A percentile compares a stretch with the other conserved stretches of the same genome.
phyloP scores from a whole-genome alignment of 2,113 vertebrate genomes.

The Chlorodrepanis virens region DNA sequence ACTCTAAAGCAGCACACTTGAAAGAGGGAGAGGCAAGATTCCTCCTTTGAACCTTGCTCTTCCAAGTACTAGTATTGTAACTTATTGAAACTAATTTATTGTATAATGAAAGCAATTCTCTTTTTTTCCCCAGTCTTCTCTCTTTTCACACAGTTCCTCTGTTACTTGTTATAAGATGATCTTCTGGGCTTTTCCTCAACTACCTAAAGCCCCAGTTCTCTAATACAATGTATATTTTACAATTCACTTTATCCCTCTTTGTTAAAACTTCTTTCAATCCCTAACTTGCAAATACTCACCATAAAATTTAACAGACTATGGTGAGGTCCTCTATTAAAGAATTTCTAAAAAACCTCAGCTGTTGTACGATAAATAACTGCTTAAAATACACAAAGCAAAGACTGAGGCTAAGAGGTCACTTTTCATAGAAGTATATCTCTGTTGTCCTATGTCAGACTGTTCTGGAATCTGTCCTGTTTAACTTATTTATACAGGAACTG shows the following conservation, averaged over 20 bases:
- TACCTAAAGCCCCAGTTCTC: not conserved
- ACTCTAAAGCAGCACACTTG: constrained; percentile 15
- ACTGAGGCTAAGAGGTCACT: not conserved
- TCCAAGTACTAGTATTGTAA: not conserved
- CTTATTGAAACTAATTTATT: not conserved
- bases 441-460: not conserved
- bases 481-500: not conserved
- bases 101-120: not conserved
- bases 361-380: not conserved
- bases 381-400: not conserved
- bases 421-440: not conserved
- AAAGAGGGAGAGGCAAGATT: not conserved
- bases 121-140: not conserved
- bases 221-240: constrained; percentile 18
- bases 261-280: not conserved
- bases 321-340: not conserved
- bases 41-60: not conserved
- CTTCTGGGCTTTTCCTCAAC: not conserved
- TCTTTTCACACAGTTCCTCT: not conserved
- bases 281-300: not conserved
- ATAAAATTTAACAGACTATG: not conserved
- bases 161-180: not conserved
- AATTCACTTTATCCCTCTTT: not conserved
- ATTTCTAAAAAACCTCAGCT: not conserved
- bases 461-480: not conserved